These are phyloP conservation scores for Pristionchus fissidentatus DNA, from an alignment of 2,888 invertebrate species.

Conservation along the genomic window DNA sequence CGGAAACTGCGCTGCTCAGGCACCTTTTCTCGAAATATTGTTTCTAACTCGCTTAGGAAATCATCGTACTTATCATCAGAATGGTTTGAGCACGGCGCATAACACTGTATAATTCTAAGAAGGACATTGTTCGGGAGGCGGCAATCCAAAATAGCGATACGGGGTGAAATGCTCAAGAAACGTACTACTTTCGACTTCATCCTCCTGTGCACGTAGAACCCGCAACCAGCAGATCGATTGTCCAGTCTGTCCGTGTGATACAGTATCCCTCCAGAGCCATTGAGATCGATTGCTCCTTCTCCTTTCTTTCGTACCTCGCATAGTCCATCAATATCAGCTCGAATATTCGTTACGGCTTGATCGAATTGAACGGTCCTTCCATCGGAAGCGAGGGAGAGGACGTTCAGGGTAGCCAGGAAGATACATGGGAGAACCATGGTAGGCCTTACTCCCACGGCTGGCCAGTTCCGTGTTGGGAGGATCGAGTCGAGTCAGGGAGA, in stretches of 20 bases:
- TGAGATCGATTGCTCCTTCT: neutral
- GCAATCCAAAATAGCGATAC: too few relatives aligned
- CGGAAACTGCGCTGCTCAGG: too few relatives aligned
- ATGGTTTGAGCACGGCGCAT: too few relatives aligned
- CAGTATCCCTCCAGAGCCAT: neutral
- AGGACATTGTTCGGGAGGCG: too few relatives aligned
- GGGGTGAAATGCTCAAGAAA: neutral
- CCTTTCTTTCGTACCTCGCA: neutral
- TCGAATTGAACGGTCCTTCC: neutral
- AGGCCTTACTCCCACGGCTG: constrained; percentile 5
- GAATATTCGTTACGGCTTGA: neutral
- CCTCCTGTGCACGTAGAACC: too few relatives aligned
- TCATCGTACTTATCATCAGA: too few relatives aligned
- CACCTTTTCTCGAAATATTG: too few relatives aligned
- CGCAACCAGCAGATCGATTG: neutral
- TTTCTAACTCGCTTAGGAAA: too few relatives aligned
- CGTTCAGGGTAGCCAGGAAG: neutral
- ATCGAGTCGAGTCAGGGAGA: neutral
- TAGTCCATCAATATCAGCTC: neutral
- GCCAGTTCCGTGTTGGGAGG: constrained; percentile 2
- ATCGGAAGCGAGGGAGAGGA: neutral
- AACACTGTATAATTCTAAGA: too few relatives aligned
- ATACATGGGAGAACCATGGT: constrained; percentile 2
- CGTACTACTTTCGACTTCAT: too few relatives aligned
- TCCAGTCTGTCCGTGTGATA: neutral